Conservation (phyloP, 2,797 vertebrate genomes). For the Myiotriccus ornatus region DNA sequence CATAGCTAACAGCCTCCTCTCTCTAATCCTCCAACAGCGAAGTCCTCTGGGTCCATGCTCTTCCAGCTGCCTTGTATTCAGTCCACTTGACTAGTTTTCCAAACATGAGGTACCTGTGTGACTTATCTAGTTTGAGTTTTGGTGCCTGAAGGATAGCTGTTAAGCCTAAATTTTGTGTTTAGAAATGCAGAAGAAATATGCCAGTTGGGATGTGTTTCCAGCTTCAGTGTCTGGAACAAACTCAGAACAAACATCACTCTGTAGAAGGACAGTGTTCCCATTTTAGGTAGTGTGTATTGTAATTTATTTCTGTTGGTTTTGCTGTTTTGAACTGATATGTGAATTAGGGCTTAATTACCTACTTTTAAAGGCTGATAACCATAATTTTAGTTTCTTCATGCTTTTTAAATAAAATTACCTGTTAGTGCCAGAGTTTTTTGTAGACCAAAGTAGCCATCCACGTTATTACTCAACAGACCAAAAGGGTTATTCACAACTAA, state of each 20-base stretch:
- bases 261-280: not conserved
- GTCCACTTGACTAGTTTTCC: not conserved
- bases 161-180: not conserved
- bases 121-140: not conserved
- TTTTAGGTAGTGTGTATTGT: not conserved
- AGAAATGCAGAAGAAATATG: not conserved
- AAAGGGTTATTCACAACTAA: not conserved
- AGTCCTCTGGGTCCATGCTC: not conserved
- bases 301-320: not conserved
- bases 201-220: not conserved
- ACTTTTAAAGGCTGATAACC: not conserved
- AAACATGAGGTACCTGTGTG: not conserved
- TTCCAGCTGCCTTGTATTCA: not conserved
- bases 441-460: not conserved
- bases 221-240: not conserved
- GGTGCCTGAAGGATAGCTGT: not conserved
- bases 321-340: not conserved
- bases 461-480: not conserved
- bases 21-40: accelerated
- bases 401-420: not conserved
- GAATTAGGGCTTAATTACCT: not conserved
- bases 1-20: not conserved
- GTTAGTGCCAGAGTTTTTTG: not conserved
- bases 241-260: not conserved
- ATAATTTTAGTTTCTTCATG: not conserved